A percentile compares a stretch with the other conserved stretches of the same genome.
Evolutionary conservation across 1,140 invertebrate species (phyloP).

Genomic region (Protaetia brevitarsis): DNA sequence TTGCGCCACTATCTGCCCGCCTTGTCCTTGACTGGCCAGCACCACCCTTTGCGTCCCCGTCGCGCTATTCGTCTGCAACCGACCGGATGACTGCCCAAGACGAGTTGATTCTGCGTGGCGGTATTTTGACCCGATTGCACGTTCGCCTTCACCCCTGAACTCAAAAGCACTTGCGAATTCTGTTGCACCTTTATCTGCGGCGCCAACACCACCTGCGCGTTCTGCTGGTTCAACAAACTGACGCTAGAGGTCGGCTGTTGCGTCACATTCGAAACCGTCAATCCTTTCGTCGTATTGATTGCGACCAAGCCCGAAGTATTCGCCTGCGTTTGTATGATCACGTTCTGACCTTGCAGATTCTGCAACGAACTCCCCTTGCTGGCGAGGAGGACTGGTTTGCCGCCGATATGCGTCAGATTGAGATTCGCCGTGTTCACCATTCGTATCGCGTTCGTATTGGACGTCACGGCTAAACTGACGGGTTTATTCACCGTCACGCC

Average conservation of each 20-base stretch:
- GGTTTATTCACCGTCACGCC: conserved; percentile 32
- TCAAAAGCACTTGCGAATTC: conserved; percentile 37
- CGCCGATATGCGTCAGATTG: conserved; percentile 58
- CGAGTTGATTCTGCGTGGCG: conserved; percentile 39
- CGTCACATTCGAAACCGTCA: conserved; percentile 23
- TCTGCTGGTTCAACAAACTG: conserved; percentile 41
- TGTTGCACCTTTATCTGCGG: conserved; percentile 33
- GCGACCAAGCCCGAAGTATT: conserved; percentile 29
- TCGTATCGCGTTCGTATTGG: conserved; percentile 45
- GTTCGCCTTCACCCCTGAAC: conserved; percentile 20
- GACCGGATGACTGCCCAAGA: conserved; percentile 49
- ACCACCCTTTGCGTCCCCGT: conserved; percentile 55
- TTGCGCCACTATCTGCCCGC: conserved; percentile 51
- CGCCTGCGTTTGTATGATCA: conserved; percentile 43
- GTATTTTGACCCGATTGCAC: conserved; percentile 24
- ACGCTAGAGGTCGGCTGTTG: conserved; percentile 29
- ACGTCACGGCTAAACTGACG: conserved; percentile 29
- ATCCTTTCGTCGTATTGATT: conserved; percentile 46
- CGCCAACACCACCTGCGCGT: conserved; percentile 33
- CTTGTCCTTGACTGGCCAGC: conserved; percentile 58
- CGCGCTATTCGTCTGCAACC: conserved; percentile 41
- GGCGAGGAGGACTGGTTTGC: conserved; percentile 63
- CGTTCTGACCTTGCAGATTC: conserved; percentile 47
- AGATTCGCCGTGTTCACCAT: conserved; percentile 56
- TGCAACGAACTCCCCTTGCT: conserved; percentile 53